Evolutionary conservation across 1,140 invertebrate species (phyloP).

Genomic region (Macrotrachela quadricornifera): DNA sequence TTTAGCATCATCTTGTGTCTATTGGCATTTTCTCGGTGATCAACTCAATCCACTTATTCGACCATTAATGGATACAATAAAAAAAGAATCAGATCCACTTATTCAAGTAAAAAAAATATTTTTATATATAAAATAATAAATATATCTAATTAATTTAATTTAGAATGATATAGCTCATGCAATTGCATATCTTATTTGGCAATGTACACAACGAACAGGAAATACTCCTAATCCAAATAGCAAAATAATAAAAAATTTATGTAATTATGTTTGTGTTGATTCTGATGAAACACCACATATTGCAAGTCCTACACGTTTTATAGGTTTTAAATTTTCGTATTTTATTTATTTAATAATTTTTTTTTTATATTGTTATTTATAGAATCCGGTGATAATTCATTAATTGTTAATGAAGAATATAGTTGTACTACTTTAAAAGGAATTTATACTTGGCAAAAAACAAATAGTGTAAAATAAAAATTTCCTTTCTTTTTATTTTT

Average conservation of each 20-base stretch:
- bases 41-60: conserved; percentile 75
- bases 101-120: conserved; percentile 35
- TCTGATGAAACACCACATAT: neutral
- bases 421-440: too few species aligned
- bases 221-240: neutral
- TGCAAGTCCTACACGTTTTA: too few species aligned
- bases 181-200: conserved; percentile 1
- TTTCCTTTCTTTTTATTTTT: too few species aligned
- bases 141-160: neutral
- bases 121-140: neutral
- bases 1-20: conserved; percentile 55
- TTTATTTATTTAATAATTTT: neutral
- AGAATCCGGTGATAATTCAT: too few species aligned
- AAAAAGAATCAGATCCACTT: conserved; percentile 57
- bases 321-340: too few species aligned
- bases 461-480: too few species aligned
- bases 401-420: too few species aligned
- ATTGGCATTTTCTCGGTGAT: conserved; percentile 51
- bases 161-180: neutral
- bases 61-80: conserved; percentile 81
- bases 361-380: too few species aligned
- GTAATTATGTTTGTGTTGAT: neutral
- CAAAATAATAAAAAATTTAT: neutral
- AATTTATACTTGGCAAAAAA: too few species aligned
- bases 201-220: conserved; percentile 2